Base-by-base conservation (phyloP, 1,140 invertebrate species). In the Ceratosolen fusciceps region DNA sequence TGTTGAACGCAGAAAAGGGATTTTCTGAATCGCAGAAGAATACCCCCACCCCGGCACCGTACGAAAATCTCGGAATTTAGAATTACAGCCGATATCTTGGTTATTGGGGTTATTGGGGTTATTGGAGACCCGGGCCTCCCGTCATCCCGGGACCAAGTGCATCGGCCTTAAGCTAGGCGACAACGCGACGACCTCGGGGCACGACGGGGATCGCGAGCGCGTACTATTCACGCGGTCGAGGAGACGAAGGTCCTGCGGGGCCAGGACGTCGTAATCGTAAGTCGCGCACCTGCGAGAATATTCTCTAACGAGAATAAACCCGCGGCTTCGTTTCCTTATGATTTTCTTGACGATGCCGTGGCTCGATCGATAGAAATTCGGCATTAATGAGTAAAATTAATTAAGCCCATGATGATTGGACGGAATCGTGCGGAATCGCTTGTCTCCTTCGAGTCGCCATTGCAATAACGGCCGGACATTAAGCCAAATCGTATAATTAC, bases 231-330 rank as follows among this genome's bases (percentile, higher is more conserved):
- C 12, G 5, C 39, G 5, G 39, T 29, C 29, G 37, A 56, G 24
- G 31, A 56, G 16, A 75, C 49, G 54, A 49, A 47, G 24, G 34
- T 75, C 29, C 3, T 19, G 10, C 56, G n/a, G 16, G 21, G 19
- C 31, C 47, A 56, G n/a, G n/a, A 68, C 56, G 47, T 26, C 62
- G 12, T 76, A 54, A 68, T 76, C 47, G 31, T 76, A 49, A 75
- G n/a, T 75, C 19, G 26, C 39, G 9, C 56, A 29, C 3, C 58
- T 75, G n/a, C 62, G 47, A 34, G 54, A 76, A 76, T 34, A 68
- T 21, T 16, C n/a, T n/a, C n/a, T n/a, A n/a, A 43, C 10, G 14
- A 68, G 65, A 49, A 31, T 65, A 65, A 74, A 47, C 16, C 54
- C 29, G 16, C 14, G 3, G n/a, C 10, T 26, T 62, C 54, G 31